Conservation (phyloP, 2,888 invertebrate species). For the Hirudinaria manillensis region DNA sequence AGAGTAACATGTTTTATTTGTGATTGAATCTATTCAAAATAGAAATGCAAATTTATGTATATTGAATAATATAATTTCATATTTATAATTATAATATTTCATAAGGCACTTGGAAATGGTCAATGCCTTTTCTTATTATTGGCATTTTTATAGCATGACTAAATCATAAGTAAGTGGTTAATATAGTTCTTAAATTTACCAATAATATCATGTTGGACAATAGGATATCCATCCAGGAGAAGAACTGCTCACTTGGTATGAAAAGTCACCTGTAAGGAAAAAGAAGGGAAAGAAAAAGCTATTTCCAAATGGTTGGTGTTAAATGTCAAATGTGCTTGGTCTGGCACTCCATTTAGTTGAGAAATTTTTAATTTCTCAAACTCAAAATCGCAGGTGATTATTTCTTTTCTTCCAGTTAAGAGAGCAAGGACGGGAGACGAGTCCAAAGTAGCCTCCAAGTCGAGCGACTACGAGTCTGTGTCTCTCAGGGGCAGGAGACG, state of each 20-base stretch:
- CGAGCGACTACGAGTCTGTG: not conserved
- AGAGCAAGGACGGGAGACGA: constrained; percentile 28
- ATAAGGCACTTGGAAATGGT: too few relatives aligned
- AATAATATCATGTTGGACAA: not conserved
- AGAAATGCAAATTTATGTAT: too few relatives aligned
- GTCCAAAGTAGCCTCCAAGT: constrained; percentile 6
- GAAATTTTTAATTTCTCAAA: too few relatives aligned
- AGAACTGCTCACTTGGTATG: constrained; percentile 51
- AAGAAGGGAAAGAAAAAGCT: constrained; percentile 34
- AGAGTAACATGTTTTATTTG: too few relatives aligned
- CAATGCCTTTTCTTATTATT: too few relatives aligned
- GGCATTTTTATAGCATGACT: too few relatives aligned
- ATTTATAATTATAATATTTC: too few relatives aligned
- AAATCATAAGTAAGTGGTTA: too few relatives aligned
- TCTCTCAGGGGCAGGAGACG: constrained; percentile 33
- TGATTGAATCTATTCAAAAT: too few relatives aligned
- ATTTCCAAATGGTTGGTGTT: constrained; percentile 12
- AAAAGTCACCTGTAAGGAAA: constrained; percentile 36
- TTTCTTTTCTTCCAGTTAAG: constrained; percentile 22
- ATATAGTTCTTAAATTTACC: not conserved
- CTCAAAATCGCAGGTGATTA: too few relatives aligned
- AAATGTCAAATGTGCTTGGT: not conserved
- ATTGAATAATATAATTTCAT: too few relatives aligned
- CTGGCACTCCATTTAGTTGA: too few relatives aligned
- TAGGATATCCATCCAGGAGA: constrained; percentile 50